Evolutionary conservation across 2,888 invertebrate species (phyloP), one percentile per base, ranked within the genome.

Genomic region (Adelognathus sp.): DNA sequence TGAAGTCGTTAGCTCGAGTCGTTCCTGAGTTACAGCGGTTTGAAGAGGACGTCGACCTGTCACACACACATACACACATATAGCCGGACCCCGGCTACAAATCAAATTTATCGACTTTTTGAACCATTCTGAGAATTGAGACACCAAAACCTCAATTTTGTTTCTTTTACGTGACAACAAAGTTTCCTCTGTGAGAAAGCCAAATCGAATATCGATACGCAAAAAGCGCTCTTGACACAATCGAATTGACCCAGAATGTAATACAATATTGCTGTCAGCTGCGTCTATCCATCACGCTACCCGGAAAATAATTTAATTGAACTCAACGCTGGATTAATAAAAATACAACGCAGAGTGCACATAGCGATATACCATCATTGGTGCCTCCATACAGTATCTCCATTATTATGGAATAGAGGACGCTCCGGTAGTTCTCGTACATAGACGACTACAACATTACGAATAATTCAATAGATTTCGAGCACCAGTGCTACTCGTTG

Each of bases 401-500:
- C n/a, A n/a, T n/a, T 29, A 24, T 39, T 36, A 39, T 16, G 16
- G 52, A 71, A 18, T 29, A 58, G 58, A 50, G 29, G 60, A 18
- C 16, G 21, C 18, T 21, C 16, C 41, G 29, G 27, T 4, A 61
- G 27, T 52, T 24, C 14, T 14, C 61, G n/a, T n/a, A n/a, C n/a
- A n/a, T n/a, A n/a, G 21, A 4, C 9, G 9, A 24, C 24, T 50
- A 7, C 9, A n/a, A 24, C 11, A 11, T 21, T 50, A 29, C 56
- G 67, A 73, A 70, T 64, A 33, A 56, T 74, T 64, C 29, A 60
- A 66, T 60, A 27, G 36, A 29, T 44, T 60, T 58, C 18, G 16
- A 11, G 46, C 44, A 27, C n/a, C 29, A 39, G 41, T 50, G 61
- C 46, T 73, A 56, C 44, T 66, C 79, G 77, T 75, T 80, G 78